Base-by-base conservation (phyloP, 1,140 invertebrate species). In the Drosophila paulistorum region DNA sequence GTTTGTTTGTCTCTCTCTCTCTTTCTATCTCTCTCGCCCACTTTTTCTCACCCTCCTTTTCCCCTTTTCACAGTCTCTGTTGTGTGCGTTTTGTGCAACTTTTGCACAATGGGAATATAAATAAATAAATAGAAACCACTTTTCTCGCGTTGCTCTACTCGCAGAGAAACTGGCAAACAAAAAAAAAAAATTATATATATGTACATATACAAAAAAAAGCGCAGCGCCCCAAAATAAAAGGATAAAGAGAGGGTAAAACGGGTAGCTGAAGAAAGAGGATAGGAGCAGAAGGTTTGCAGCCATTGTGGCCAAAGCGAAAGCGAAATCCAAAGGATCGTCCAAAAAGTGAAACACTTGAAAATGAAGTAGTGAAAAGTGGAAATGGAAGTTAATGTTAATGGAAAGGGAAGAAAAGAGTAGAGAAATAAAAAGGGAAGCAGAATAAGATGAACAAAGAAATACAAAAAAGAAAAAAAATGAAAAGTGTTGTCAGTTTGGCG, bases 111-210 rank as follows among this genome's bases (percentile, higher is more conserved):
- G 81, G 68, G 62, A 63, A 68, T 82, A 85, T 85, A 85, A 85
- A 85, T 85, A 85, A 85, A 85, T 85, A 86, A 85, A 85, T 75
- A 81, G 78, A 85, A 85, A 85, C 78, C 82, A 86, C 74, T 85
- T 85, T 85, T 86, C 71, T 75, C 81, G 68, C 79, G 74, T 68
- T 66, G 66, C 39, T 39, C 71, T 51, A 51, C 45, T 51, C 45
- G 45, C 23, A 51, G 17, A 70, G 77, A 84, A 77, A 67, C 60
- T 17, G 66, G 65, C 73, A 81, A 77, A 77, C 77, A 66, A 73
- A 79, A 72, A 66, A 73, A 79, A 72, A 62, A 39, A 30, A 30
- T 6, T 6, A 30, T 30, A 7, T 30, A 30, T 30, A 30, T 11
- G 2, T 14, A 45, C 0, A 45, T 14, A 42, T 7, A 45, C 17